Evolutionary conservation across 2,113 vertebrate genomes (phyloP).

Genomic region (Hiodon alosoides): DNA sequence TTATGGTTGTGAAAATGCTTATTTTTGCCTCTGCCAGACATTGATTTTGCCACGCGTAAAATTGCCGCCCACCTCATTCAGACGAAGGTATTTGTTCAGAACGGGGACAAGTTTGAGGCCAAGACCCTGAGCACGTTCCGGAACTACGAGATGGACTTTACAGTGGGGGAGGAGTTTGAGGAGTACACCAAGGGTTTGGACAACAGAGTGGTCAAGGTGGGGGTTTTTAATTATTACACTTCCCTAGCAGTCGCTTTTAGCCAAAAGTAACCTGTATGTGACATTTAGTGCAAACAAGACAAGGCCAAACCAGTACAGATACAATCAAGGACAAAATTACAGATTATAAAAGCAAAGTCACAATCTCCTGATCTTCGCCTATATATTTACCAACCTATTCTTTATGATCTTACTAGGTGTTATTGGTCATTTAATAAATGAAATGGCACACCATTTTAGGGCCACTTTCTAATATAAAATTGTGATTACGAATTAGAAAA

Average conservation of each 20-base stretch:
- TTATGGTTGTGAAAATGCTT: background rate
- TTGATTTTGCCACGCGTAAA: constrained; percentile 88
- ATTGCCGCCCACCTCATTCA: constrained; percentile 76
- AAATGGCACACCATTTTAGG: no score
- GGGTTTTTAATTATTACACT: background rate
- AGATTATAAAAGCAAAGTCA: no score
- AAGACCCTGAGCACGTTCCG: constrained; percentile 86
- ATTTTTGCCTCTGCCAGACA: constrained; percentile 56
- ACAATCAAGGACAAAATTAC: no score
- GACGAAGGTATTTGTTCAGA: constrained; percentile 79
- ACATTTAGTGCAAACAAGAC: no score
- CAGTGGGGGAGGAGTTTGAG: constrained; percentile 79
- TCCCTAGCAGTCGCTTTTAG: constrained; percentile 16
- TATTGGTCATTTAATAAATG: no score
- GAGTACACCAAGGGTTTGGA: constrained; percentile 85
- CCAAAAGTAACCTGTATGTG: background rate
- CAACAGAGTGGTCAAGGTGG: constrained; percentile 74
- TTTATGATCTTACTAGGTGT: no score
- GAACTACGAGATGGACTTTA: constrained; percentile 76
- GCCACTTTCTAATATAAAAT: no score
- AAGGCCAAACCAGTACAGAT: no score
- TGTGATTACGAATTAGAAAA: background rate
- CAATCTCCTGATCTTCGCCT: no score
- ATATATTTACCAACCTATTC: no score
- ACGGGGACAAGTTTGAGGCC: constrained; percentile 74